Evolutionary conservation across 2,888 invertebrate species (phyloP).

Genomic region (Beris morrisii): DNA sequence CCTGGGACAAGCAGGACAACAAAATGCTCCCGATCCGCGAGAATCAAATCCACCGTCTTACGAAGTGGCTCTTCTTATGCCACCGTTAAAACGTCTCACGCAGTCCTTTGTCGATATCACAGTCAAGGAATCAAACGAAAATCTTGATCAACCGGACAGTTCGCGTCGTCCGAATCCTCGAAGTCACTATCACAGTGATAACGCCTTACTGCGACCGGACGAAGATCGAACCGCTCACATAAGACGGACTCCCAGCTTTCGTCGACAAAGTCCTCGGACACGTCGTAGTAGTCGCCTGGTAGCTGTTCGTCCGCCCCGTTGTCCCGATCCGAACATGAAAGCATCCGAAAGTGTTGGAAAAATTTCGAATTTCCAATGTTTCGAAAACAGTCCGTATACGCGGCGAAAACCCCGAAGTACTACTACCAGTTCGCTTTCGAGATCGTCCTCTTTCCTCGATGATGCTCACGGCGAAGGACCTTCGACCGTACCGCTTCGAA

Average conservation of each 20-base stretch:
- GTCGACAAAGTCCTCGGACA: slow-evolving; percentile 14
- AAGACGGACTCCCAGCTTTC: slow-evolving; percentile 20
- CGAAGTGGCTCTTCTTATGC: slow-evolving; percentile 75
- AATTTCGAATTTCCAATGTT: slow-evolving; percentile 54
- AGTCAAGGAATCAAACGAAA: slow-evolving; percentile 56
- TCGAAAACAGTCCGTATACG: slow-evolving; percentile 54
- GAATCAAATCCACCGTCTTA: slow-evolving; percentile 76
- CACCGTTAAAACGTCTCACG: slow-evolving; percentile 65
- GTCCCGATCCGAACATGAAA: slow-evolving; percentile 1
- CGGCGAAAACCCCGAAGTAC: slow-evolving; percentile 38
- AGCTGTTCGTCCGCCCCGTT: slow-evolving; percentile 11
- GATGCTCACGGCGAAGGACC: slow-evolving; percentile 7
- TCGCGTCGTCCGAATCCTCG: neutral
- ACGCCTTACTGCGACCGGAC: slow-evolving; percentile 7
- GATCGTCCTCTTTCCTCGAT: neutral
- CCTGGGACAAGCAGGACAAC: slow-evolving; percentile 59
- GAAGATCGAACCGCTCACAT: slow-evolving; percentile 38
- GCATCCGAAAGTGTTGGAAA: slow-evolving; percentile 49
- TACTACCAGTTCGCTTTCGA: slow-evolving; percentile 14
- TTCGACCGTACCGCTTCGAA: slow-evolving; percentile 15
- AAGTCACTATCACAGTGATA: slow-evolving; percentile 51
- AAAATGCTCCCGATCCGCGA: slow-evolving; percentile 68
- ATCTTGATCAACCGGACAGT: slow-evolving; percentile 44
- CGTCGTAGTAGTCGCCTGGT: slow-evolving; percentile 20
- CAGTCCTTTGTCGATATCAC: slow-evolving; percentile 58